phyloP scores from a whole-genome alignment of 2,113 vertebrate genomes.

The Dermatemys mawii region DNA sequence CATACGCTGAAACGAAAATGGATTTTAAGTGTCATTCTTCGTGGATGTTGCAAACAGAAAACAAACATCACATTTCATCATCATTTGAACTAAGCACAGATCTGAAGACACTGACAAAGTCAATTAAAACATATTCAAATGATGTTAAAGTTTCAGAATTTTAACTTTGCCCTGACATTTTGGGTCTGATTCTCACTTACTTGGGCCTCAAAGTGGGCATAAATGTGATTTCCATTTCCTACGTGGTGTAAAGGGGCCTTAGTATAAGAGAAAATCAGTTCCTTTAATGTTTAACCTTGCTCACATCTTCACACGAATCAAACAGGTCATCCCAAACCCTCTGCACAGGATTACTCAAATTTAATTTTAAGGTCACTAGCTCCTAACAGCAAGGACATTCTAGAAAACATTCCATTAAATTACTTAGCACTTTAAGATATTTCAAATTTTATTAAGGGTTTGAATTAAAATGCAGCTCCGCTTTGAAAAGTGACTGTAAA shows the following conservation, averaged over 20 bases:
- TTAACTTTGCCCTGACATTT: conserved; percentile 33
- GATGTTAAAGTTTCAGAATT: conserved; percentile 58
- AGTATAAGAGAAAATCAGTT: conserved; percentile 31
- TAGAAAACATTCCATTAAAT: background rate
- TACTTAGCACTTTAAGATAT: conserved; percentile 12
- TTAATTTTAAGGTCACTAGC: conserved; percentile 8
- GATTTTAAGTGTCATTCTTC: background rate
- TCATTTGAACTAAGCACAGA: conserved; percentile 53
- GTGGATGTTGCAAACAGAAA: conserved; percentile 61
- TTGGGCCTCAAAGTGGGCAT: conserved; percentile 43
- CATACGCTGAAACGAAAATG: conserved; percentile 88
- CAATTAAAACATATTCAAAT: conserved; percentile 60
- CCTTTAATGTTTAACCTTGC: background rate
- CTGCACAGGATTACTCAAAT: background rate
- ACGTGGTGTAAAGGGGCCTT: conserved; percentile 32
- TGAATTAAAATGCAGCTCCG: background rate
- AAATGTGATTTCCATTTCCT: conserved; percentile 45
- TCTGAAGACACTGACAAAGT: conserved; percentile 26
- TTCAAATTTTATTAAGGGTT: background rate
- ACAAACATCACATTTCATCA: conserved; percentile 59
- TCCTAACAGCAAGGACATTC: conserved; percentile 21
- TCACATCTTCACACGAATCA: background rate
- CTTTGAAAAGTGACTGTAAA: background rate
- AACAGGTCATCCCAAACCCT: background rate
- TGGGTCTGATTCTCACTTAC: conserved; percentile 64